These are phyloP conservation scores for Porites rus DNA, from an alignment of 92 coral and sea anemone genomes.

Conservation along the genomic window DNA sequence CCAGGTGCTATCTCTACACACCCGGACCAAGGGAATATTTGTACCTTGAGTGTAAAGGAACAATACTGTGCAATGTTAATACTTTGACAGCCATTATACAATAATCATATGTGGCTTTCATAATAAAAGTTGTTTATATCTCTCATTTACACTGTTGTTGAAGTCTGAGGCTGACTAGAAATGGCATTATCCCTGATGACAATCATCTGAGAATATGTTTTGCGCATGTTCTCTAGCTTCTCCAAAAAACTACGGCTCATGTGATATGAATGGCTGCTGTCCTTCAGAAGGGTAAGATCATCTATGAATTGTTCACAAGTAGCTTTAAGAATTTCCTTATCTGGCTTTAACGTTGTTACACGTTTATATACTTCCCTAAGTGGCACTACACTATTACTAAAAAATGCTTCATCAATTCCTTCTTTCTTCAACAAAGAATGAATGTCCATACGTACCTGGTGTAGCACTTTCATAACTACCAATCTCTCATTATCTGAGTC, in stretches of 20 bases:
- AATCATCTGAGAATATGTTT: too few relatives aligned
- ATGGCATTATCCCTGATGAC: too few relatives aligned
- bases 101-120: too few relatives aligned
- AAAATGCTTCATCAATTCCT: background rate
- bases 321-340: background rate
- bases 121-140: too few relatives aligned
- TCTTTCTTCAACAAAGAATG: background rate
- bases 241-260: background rate
- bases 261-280: background rate
- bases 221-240: background rate
- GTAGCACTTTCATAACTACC: slow-evolving; percentile 14
- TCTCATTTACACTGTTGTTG: too few relatives aligned
- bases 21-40: too few relatives aligned
- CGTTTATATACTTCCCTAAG: background rate
- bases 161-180: too few relatives aligned
- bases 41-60: too few relatives aligned
- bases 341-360: background rate
- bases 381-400: background rate
- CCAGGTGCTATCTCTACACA: too few relatives aligned
- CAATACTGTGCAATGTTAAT: too few relatives aligned
- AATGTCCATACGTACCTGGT: slow-evolving; percentile 9
- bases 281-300: background rate
- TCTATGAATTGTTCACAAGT: background rate
- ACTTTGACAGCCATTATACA: too few relatives aligned
- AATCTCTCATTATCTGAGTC: background rate